Conservation (phyloP, 2,888 invertebrate genomes). For the Belgica antarctica region DNA sequence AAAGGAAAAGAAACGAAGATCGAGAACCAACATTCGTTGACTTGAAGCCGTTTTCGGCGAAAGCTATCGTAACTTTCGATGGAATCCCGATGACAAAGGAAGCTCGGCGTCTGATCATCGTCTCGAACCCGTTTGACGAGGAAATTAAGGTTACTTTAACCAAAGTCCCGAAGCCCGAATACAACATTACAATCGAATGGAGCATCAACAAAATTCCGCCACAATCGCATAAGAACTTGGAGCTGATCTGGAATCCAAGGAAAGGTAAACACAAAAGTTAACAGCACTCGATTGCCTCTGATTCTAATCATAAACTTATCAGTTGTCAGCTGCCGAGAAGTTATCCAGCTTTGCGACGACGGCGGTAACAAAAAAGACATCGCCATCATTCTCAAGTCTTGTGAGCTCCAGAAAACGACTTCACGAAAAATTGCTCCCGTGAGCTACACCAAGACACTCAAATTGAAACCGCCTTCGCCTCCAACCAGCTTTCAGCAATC, state of each 20-base stretch:
- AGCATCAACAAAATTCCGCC: constrained; percentile 59
- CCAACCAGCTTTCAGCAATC: not conserved
- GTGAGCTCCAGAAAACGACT: constrained; percentile 47
- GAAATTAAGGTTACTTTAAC: constrained; percentile 54
- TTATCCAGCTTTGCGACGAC: constrained; percentile 63
- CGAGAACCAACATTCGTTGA: constrained; percentile 55
- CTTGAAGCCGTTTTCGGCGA: constrained; percentile 66
- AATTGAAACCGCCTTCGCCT: constrained; percentile 51
- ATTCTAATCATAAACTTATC: no score
- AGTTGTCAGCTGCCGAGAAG: constrained; percentile 62
- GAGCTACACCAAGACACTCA: constrained; percentile 45
- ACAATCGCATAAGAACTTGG: constrained; percentile 58
- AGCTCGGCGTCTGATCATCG: constrained; percentile 58
- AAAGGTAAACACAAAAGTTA: no score
- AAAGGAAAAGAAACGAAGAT: constrained; percentile 52
- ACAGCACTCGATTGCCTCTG: no score
- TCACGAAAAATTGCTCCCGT: constrained; percentile 46
- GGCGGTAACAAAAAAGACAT: constrained; percentile 67
- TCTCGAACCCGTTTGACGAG: constrained; percentile 60
- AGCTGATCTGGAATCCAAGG: constrained; percentile 67
- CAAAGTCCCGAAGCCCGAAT: constrained; percentile 59
- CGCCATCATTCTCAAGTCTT: constrained; percentile 62
- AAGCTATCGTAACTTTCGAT: constrained; percentile 67
- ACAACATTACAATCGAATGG: constrained; percentile 61
- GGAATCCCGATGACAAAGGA: constrained; percentile 62